Evolutionary conservation across 1,140 invertebrate genomes (phyloP).

Genomic region (Lycorma delicatula): DNA sequence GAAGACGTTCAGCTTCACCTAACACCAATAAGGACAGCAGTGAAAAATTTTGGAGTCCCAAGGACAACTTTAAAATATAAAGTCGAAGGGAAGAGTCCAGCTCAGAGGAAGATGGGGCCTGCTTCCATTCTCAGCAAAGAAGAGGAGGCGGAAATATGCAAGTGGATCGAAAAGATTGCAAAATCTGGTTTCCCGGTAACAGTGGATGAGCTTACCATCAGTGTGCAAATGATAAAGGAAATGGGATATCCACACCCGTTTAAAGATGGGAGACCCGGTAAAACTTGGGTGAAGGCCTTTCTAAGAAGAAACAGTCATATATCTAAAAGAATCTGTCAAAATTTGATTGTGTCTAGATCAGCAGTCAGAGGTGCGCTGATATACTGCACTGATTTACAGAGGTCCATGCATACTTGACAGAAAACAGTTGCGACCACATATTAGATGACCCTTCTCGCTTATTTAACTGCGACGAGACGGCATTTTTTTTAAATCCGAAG

Average conservation of each 20-base stretch:
- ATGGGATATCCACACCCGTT: constrained; percentile 26
- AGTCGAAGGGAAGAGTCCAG: constrained; percentile 26
- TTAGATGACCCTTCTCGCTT: constrained; percentile 1
- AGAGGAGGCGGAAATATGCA: constrained; percentile 31
- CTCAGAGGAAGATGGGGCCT: constrained; percentile 28
- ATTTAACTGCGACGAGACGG: constrained; percentile 21
- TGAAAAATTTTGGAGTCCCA: constrained; percentile 32
- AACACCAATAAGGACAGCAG: constrained; percentile 16
- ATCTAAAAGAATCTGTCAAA: constrained; percentile 1
- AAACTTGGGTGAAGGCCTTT: constrained; percentile 10
- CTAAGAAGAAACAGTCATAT: constrained; percentile 8
- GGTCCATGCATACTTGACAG: not conserved
- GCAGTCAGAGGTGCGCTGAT: constrained; percentile 27
- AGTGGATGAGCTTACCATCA: constrained; percentile 32
- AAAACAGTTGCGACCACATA: not conserved
- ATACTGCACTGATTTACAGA: not conserved
- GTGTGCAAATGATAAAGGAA: constrained; percentile 33
- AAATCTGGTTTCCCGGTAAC: constrained; percentile 34
- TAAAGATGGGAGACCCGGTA: constrained; percentile 13
- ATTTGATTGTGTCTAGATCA: not conserved
- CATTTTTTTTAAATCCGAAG: constrained; percentile 19
- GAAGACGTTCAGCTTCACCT: constrained; percentile 11
- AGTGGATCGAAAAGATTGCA: constrained; percentile 34
- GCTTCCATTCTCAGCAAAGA: constrained; percentile 25
- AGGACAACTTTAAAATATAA: constrained; percentile 32